Conservation (phyloP, 2,797 vertebrate species). For the Hyperoplus immaculatus region DNA sequence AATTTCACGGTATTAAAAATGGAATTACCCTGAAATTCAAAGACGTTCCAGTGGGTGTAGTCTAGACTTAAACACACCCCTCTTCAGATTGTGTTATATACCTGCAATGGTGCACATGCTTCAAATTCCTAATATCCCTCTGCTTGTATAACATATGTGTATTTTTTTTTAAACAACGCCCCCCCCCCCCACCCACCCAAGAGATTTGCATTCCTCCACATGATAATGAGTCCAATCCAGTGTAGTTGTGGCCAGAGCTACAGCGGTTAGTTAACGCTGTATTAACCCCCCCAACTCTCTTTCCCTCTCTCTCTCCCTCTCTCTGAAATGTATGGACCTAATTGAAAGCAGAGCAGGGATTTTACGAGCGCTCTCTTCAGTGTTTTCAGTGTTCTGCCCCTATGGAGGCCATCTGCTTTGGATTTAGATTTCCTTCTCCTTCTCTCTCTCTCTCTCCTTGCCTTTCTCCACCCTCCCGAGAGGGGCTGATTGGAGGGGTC, state of each 20-base stretch:
- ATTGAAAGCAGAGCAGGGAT: constrained; percentile 88
- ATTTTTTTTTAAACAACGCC: constrained; percentile 22
- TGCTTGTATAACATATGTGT: constrained; percentile 32
- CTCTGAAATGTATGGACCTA: constrained; percentile 81
- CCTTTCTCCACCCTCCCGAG: constrained; percentile 70
- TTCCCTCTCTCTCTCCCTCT: constrained; percentile 40
- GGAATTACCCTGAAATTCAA: constrained; percentile 43
- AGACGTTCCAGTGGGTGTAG: constrained; percentile 49
- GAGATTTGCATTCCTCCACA: constrained; percentile 67
- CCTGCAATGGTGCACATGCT: constrained; percentile 35
- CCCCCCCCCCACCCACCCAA: not conserved
- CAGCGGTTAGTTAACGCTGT: constrained; percentile 64
- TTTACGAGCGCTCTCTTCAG: constrained; percentile 70
- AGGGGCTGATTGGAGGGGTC: constrained; percentile 81
- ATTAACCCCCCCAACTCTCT: constrained; percentile 28
- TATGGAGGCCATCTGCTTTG: constrained; percentile 90
- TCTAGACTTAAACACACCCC: constrained; percentile 56
- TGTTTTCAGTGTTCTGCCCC: constrained; percentile 84
- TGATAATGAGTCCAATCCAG: constrained; percentile 66
- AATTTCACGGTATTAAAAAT: constrained; percentile 52
- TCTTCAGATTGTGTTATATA: constrained; percentile 40
- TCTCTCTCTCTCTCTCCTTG: constrained; percentile 36
- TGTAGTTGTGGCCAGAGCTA: constrained; percentile 56
- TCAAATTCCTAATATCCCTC: constrained; percentile 54
- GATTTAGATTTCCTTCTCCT: constrained; percentile 84